Conservation (phyloP, 2,113 vertebrate species). For the Archilochus colubris region DNA sequence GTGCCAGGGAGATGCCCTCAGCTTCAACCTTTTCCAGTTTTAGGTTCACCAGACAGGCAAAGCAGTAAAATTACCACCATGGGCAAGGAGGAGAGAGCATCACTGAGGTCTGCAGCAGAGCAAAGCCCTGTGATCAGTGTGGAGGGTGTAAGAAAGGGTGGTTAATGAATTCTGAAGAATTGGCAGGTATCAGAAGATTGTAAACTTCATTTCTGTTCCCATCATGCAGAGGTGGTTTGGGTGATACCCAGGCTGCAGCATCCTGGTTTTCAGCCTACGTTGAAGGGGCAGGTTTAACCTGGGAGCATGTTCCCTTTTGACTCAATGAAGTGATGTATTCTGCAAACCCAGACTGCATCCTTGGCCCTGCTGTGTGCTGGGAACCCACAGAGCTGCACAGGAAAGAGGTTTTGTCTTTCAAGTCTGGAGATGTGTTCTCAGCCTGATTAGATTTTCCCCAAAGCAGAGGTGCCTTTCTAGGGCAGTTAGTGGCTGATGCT, state of each 20-base stretch:
- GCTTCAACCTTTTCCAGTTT: not conserved
- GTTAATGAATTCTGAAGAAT: not conserved
- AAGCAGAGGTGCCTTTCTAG: not conserved
- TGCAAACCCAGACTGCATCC: not conserved
- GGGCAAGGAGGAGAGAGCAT: not conserved
- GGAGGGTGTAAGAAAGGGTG: not conserved
- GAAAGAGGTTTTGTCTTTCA: not conserved
- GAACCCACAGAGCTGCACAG: not conserved
- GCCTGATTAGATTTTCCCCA: not conserved
- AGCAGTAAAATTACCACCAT: not conserved
- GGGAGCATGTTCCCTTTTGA: not conserved
- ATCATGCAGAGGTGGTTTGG: not conserved
- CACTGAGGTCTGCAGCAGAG: not conserved
- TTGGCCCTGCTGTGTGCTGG: not conserved
- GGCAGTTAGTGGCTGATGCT: not conserved
- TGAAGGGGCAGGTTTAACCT: not conserved
- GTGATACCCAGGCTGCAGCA: not conserved
- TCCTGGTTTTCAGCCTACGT: not conserved
- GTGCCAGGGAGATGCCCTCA: not conserved
- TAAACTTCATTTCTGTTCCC: not conserved
- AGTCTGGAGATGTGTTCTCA: not conserved
- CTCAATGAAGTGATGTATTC: not conserved
- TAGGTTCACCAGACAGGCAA: not conserved
- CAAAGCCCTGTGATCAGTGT: fast-evolving
- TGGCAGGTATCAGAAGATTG: not conserved